A percentile compares a stretch with the other conserved stretches of the same genome.
phyloP scores from a whole-genome alignment of 2,113 vertebrate genomes.

The Zingel zingel region DNA sequence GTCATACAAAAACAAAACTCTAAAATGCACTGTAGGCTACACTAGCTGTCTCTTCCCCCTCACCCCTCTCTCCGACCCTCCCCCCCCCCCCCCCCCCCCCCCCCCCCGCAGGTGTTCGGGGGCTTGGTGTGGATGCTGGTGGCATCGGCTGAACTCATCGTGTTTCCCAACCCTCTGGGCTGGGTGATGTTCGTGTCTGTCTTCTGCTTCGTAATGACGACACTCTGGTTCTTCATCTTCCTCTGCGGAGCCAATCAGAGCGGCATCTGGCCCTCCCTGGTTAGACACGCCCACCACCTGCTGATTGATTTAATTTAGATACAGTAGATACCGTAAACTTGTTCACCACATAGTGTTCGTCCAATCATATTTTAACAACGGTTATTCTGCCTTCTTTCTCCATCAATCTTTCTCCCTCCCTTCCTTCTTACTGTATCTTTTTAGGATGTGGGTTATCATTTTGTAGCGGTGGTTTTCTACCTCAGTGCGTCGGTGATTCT shows the following conservation, averaged over 20 bases:
- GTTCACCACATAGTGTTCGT: too few species aligned
- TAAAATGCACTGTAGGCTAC: neutral
- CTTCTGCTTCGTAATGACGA: slow-evolving; percentile 87
- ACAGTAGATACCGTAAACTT: too few species aligned
- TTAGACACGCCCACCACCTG: slow-evolving; percentile 63
- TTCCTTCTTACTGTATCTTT: neutral
- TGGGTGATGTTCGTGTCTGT: slow-evolving; percentile 91
- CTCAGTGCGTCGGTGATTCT: slow-evolving; percentile 85
- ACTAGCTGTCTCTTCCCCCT: too few species aligned
- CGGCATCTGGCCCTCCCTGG: slow-evolving; percentile 84
- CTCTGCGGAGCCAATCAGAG: slow-evolving; percentile 81
- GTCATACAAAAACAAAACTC: neutral
- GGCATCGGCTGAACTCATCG: slow-evolving; percentile 69
- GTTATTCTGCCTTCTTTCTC: too few species aligned
- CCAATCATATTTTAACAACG: too few species aligned
- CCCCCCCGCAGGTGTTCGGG: slow-evolving; percentile 84
- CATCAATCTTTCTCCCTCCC: neutral
- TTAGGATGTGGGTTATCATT: slow-evolving; percentile 86
- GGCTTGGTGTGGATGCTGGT: slow-evolving; percentile 89
- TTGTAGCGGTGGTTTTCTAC: slow-evolving; percentile 84
- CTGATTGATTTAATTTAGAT: neutral
- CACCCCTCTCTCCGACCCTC: too few species aligned
- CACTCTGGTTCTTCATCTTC: slow-evolving; percentile 83
- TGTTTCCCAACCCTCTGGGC: slow-evolving; percentile 72
- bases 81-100: too few species aligned